These are phyloP conservation scores for Diachasmimorpha longicaudata DNA, from an alignment of 1,140 invertebrate genomes.

Conservation along the genomic window DNA sequence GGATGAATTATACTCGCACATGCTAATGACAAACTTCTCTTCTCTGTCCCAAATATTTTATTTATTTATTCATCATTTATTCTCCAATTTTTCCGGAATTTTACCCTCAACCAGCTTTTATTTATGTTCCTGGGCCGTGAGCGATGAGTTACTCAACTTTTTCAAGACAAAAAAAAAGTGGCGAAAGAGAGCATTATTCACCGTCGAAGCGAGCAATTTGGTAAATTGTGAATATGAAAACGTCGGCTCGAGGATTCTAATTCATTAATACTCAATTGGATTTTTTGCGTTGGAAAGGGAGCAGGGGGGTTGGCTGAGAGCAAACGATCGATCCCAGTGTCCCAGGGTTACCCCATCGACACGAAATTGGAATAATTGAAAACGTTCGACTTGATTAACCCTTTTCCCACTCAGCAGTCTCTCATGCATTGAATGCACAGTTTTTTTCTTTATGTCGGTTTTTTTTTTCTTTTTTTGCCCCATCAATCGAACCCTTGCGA, in stretches of 20 bases:
- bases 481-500: not conserved
- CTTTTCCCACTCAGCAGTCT: not conserved
- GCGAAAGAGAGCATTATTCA: not conserved
- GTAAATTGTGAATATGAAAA: not conserved
- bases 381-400: constrained; percentile 14
- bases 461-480: not conserved
- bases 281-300: not conserved
- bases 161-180: too few species aligned
- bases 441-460: not conserved
- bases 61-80: too few species aligned
- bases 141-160: too few species aligned
- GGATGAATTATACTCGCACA: not conserved
- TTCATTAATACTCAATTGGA: constrained; percentile 9
- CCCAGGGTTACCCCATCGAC: not conserved
- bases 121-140: too few species aligned
- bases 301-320: not conserved
- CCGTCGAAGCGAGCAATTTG: not conserved
- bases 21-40: not conserved
- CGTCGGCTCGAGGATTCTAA: not conserved
- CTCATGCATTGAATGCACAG: not conserved
- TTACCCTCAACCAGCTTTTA: too few species aligned
- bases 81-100: too few species aligned
- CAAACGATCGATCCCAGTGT: not conserved
- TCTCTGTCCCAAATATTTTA: not conserved
- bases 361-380: constrained; percentile 13